A percentile compares a stretch with the other conserved stretches of the same genome.
Evolutionary conservation across 2,888 invertebrate species (phyloP).

Genomic region (Sinopyrophorus schimmeli): DNA sequence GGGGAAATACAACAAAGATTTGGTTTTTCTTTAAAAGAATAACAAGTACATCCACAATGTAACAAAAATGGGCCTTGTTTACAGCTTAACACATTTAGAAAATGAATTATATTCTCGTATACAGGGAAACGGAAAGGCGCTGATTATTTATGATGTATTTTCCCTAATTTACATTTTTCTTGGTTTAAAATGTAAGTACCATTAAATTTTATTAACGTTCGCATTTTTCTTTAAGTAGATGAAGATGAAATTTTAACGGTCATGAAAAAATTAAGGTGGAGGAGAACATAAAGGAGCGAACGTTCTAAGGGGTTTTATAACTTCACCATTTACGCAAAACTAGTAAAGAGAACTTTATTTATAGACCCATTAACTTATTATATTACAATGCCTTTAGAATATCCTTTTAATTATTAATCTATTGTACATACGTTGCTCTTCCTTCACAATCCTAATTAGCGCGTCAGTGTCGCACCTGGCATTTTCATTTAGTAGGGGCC

Average conservation of each 20-base stretch:
- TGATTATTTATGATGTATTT: slow-evolving; percentile 55
- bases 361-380: slow-evolving; percentile 22
- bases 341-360: slow-evolving; percentile 28
- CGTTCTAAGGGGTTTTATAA: slow-evolving; percentile 35
- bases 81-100: slow-evolving; percentile 52
- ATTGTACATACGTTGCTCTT: no score
- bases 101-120: slow-evolving; percentile 50
- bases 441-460: no score
- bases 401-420: slow-evolving; percentile 18
- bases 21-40: slow-evolving; percentile 37
- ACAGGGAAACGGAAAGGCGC: slow-evolving; percentile 53
- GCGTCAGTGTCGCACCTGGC: no score
- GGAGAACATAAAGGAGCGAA: slow-evolving; percentile 34
- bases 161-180: slow-evolving; percentile 55
- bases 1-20: slow-evolving; percentile 54
- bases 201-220: slow-evolving; percentile 52
- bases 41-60: slow-evolving; percentile 36
- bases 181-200: slow-evolving; percentile 49
- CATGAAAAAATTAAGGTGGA: slow-evolving; percentile 39
- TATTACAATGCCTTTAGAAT: slow-evolving; percentile 18
- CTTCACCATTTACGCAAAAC: slow-evolving; percentile 24
- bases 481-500: no score
- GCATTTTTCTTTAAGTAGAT: slow-evolving; percentile 42
- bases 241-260: slow-evolving; percentile 44
- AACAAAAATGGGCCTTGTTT: slow-evolving; percentile 40